These are phyloP conservation scores for Jordanella pulchra DNA, from an alignment of 2,797 vertebrate genomes.

Conservation along the genomic window DNA sequence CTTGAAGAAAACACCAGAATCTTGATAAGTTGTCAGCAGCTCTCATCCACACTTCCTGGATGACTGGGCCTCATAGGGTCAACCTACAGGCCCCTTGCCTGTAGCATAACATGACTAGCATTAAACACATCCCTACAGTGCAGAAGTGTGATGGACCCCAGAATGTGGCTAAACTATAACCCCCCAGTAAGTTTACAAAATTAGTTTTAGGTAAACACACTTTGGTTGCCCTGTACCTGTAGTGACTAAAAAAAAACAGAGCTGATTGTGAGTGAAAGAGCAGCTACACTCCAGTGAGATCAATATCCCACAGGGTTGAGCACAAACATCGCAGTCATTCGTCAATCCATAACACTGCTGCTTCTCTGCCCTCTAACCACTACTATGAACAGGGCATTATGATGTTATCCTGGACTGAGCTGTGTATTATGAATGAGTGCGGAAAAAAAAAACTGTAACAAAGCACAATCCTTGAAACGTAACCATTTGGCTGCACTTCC, in stretches of 20 bases:
- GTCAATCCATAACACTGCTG: constrained; percentile 66
- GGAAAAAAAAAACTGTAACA: constrained; percentile 34
- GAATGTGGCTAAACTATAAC: constrained; percentile 8
- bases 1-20: constrained; percentile 63
- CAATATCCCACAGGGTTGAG: constrained; percentile 66
- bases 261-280: constrained; percentile 14
- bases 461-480: constrained; percentile 44
- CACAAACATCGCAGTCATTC: constrained; percentile 66
- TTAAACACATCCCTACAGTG: constrained; percentile 33
- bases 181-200: constrained; percentile 9
- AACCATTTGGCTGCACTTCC: constrained; percentile 27
- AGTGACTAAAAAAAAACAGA: constrained; percentile 20
- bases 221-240: constrained; percentile 16
- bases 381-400: constrained; percentile 43
- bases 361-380: constrained; percentile 58
- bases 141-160: constrained; percentile 26
- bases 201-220: constrained; percentile 39
- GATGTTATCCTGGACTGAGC: constrained; percentile 42
- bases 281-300: constrained; percentile 54
- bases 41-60: constrained; percentile 34
- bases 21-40: constrained; percentile 47
- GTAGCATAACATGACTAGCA: constrained; percentile 39
- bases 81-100: constrained; percentile 29
- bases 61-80: constrained; percentile 21
- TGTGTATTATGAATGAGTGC: constrained; percentile 54